Conservation (phyloP, 2,113 vertebrate species). For the Rhodinocichla rosea region DNA sequence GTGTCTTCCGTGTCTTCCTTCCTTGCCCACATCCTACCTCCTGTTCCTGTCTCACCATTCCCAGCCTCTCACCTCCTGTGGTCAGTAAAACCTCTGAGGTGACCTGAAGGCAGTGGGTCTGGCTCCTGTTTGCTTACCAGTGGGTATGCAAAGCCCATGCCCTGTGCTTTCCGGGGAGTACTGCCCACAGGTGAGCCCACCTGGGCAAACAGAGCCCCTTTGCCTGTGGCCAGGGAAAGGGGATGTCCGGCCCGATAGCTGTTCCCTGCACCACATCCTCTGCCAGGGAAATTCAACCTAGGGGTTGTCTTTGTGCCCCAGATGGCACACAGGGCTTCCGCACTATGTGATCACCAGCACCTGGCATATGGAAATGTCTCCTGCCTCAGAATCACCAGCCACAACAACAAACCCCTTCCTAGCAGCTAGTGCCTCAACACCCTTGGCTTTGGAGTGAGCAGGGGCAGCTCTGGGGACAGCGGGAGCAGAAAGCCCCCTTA, state of each 20-base stretch:
- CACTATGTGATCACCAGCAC: not conserved
- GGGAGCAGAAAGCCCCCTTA: not conserved
- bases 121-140: not conserved
- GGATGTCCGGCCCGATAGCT: accelerated
- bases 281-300: not conserved
- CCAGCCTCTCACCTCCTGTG: not conserved
- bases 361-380: not conserved
- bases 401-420: not conserved
- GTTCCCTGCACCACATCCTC: not conserved
- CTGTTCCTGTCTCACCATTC: not conserved
- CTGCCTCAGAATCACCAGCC: not conserved
- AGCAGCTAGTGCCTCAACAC: not conserved
- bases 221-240: not conserved
- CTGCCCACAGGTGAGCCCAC: not conserved
- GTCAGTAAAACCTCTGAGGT: not conserved
- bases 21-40: not conserved
- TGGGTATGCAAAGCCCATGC: not conserved
- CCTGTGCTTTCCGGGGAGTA: not conserved
- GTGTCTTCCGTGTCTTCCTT: too few relatives aligned
- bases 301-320: not conserved
- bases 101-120: accelerated
- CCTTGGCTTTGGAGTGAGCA: not conserved
- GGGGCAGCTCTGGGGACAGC: not conserved
- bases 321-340: accelerated
- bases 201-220: not conserved